Conservation (phyloP, 2,797 vertebrate species). For the Neosilurus mollespiculum region DNA sequence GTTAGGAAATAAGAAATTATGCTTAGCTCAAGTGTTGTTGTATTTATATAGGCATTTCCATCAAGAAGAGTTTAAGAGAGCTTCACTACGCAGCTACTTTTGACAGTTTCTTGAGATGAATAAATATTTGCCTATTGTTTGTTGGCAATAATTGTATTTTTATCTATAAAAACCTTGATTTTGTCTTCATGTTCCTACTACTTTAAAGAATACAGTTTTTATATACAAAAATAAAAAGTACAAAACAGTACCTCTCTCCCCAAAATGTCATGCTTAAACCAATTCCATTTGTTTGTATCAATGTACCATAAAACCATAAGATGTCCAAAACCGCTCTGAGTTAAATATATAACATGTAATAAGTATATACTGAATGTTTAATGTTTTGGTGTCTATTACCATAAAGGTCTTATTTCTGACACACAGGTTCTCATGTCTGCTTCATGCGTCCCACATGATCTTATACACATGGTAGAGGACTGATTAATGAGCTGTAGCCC, state of each 20-base stretch:
- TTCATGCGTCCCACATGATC: constrained; percentile 25
- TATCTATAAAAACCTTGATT: background rate
- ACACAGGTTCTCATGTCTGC: constrained; percentile 2
- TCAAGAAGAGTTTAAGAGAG: background rate
- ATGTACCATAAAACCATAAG: background rate
- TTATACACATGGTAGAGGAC: constrained; percentile 25
- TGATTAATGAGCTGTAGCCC: constrained; percentile 49
- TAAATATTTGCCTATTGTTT: background rate
- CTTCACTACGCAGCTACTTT: background rate
- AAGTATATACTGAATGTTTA: background rate
- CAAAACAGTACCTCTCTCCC: background rate
- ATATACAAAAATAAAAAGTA: background rate
- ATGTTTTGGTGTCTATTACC: constrained; percentile 1
- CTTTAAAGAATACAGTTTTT: background rate
- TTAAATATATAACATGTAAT: constrained; percentile 24
- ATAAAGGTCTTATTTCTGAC: background rate
- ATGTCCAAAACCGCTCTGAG: background rate
- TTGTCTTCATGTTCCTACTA: background rate
- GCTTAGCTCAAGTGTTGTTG: background rate
- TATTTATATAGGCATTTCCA: background rate
- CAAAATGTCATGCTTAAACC: background rate
- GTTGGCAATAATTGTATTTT: background rate
- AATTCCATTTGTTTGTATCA: background rate
- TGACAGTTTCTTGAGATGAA: background rate
- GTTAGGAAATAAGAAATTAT: background rate